Evolutionary conservation across 30 jellyfish, hydroid and myxozoan genomes (phyloP), one percentile per base, ranked within the genome.

Genomic region (Thelohanellus kitauei): DNA sequence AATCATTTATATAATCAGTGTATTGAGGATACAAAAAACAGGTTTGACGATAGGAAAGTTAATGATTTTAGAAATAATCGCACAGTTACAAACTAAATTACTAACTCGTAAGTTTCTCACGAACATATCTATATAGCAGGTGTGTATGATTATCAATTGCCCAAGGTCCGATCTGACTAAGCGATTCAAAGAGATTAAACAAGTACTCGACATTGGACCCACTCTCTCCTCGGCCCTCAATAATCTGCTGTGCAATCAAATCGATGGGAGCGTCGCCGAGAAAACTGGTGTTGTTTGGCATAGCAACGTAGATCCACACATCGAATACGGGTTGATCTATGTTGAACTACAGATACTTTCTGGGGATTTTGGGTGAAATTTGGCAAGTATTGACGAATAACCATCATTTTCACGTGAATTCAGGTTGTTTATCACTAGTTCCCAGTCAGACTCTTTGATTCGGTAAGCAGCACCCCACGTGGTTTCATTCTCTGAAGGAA

Each of bases 321-420:
- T 38, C 41, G 20, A 71, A 64, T 3, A 33, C n/a, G n/a, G n/a
- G n/a, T n/a, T n/a, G n/a, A n/a, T n/a, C n/a, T n/a, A n/a, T n/a
- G n/a, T n/a, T n/a, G n/a, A n/a, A n/a, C n/a, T n/a, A n/a, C n/a
- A 17, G 8, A 39, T 12, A 21, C 41, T 9, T 8, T 22, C 31
- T 6, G 39, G 38, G 23, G 50, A 73, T 21, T 40, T 47, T 9
- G 84, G 84, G 14, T 54, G 22, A 32, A 60, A 71, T 22, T 40
- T 41, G 22, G 55, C 66, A 23, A 22, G 32, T 45, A 48, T 52
- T 38, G 51, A 44, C 23, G 91, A 33, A 62, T 71, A 71, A 38
- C 91, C 91, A 0, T 86, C 91, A 44, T 71, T 71, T 46, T 71
- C 91, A 1, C 91, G 59, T 25, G 41, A 65, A 33, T 71, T 49